Evolutionary conservation across 2,797 vertebrate genomes (phyloP), one percentile per base, ranked within the genome.

Genomic region (Amazona finschi): DNA sequence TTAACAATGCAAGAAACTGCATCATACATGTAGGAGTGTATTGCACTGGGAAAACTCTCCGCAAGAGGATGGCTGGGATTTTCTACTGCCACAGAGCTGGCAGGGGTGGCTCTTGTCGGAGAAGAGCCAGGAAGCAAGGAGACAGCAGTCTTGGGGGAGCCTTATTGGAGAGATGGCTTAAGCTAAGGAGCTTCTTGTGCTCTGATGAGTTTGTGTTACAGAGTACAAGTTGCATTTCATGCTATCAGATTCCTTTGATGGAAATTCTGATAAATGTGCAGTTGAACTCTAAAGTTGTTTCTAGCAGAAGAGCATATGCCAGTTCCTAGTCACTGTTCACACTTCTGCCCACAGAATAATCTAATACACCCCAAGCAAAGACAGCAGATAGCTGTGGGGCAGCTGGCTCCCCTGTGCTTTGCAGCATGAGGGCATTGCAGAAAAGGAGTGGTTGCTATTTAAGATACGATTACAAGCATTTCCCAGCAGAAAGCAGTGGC

Each of bases 1-100:
- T 85, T 53, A 91, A 64, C 50, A 81, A 90, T 47, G 71, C 89
- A 91, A 96, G 76, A 61, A 93, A 75, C 20, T 6, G 6, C 90
- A 84, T 90, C 87, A 52, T 28, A 43, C 2, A 1, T 16, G 65
- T 49, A 66, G 83, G 72, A 15, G 16, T 62, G 47, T 46, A 30
- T 15, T 77, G 58, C 44, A 36, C 61, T 77, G 64, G 67, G 72
- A 93, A 93, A 90, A 86, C 21, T 92, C 47, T 22, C 47, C 1
- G 1, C 0, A 1, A 78, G 47, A 85, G 33, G 33, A 61, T n/a
- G 64, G 41, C 31, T 73, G 80, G 66, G 62, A 49, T 87, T 70
- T 78, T 90, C 76, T 89, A 12, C 67, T 71, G 82, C 73, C 39
- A 27, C 0, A 0, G 49, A 43, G 28, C 28, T 71, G 44, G 28